Percentiles rank a stretch among this genome's conserved stretches.
Evolutionary conservation across 2,113 vertebrate genomes (phyloP).

Genomic region (Emydura subglobosa): DNA sequence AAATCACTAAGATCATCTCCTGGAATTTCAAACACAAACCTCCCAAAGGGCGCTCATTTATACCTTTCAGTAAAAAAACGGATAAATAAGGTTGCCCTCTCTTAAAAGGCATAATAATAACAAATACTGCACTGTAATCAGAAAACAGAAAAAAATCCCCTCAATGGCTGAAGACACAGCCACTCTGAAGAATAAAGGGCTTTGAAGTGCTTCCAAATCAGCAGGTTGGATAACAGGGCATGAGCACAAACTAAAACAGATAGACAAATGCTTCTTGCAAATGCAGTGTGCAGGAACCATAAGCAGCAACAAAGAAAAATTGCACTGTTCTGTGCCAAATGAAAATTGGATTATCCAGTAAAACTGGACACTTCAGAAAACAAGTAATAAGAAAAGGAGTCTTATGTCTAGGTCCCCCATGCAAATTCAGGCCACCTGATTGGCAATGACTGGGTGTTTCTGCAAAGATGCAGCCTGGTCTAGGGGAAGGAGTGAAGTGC

Average conservation of each 20-base stretch:
- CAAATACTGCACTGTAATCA: background rate
- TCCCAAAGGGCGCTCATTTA: background rate
- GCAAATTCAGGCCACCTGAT: background rate
- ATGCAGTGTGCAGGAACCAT: slow-evolving; percentile 44
- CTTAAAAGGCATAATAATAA: background rate
- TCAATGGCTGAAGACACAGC: background rate
- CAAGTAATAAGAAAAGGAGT: background rate
- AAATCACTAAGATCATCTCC: background rate
- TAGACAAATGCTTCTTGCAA: slow-evolving; percentile 58
- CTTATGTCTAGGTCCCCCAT: background rate
- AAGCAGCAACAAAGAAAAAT: slow-evolving; percentile 41
- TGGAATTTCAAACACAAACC: background rate
- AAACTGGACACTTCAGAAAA: slow-evolving; percentile 1
- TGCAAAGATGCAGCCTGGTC: background rate
- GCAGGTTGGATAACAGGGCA: slow-evolving; percentile 53
- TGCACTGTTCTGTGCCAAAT: slow-evolving; percentile 20
- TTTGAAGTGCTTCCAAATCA: slow-evolving; percentile 64
- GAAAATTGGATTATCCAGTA: slow-evolving; percentile 46
- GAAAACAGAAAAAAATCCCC: slow-evolving; percentile 14
- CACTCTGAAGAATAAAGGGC: slow-evolving; percentile 33
- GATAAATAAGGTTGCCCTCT: background rate
- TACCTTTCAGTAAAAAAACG: background rate
- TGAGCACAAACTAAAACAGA: slow-evolving; percentile 51
- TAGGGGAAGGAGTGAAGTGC: background rate
- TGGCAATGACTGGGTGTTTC: background rate